Evolutionary conservation across 1,140 invertebrate genomes (phyloP).

Genomic region (Tetramorium alpestre): DNA sequence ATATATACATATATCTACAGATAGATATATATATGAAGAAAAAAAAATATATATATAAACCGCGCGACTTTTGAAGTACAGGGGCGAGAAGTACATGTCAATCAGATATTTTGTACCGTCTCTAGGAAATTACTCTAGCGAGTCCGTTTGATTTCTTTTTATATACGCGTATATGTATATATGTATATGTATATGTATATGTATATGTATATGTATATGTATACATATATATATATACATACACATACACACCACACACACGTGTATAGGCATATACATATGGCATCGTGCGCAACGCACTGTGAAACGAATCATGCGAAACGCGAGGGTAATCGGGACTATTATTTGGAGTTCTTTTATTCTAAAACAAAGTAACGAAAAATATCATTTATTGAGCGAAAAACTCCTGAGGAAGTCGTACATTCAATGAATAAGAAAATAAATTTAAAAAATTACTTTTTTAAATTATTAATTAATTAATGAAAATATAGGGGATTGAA

Average conservation of each 20-base stretch:
- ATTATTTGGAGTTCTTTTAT: not conserved
- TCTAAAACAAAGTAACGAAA: not conserved
- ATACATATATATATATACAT: constrained; percentile 2
- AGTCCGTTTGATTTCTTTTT: constrained; percentile 64
- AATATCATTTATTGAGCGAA: not conserved
- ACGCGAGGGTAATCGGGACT: constrained; percentile 14
- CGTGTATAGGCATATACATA: constrained; percentile 20
- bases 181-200: constrained; percentile 41
- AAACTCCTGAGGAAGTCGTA: constrained; percentile 22
- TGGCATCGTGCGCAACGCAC: not conserved
- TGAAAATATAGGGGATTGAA: not conserved
- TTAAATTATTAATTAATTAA: not conserved
- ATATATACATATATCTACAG: not conserved
- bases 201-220: not conserved
- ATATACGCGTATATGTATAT: constrained; percentile 54
- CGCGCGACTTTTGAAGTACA: constrained; percentile 39
- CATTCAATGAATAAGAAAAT: constrained; percentile 13
- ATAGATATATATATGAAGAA: not conserved
- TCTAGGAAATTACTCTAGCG: constrained; percentile 71
- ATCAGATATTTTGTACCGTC: constrained; percentile 81
- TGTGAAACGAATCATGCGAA: constrained; percentile 31
- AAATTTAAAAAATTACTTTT: not conserved
- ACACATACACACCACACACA: constrained; percentile 31
- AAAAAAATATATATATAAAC: constrained; percentile 2
- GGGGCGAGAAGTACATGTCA: constrained; percentile 71